phyloP scores from a whole-genome alignment of 2,888 invertebrate species.

The Metacarcinus magister region DNA sequence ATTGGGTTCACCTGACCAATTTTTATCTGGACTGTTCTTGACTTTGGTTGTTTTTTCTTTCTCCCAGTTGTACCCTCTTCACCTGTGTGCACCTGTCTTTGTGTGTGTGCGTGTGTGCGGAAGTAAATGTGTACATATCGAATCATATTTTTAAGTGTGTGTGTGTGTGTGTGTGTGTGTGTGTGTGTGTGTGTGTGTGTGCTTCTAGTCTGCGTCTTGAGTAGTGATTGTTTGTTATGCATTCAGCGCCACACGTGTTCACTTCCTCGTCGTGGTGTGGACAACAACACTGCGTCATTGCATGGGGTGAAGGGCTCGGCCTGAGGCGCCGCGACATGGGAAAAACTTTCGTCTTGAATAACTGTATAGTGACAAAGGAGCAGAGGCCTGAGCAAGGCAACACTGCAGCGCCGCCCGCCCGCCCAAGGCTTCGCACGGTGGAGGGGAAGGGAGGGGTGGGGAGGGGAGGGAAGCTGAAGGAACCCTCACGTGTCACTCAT shows the following conservation, averaged over 20 bases:
- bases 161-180: neutral
- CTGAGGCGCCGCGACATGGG: too few species aligned
- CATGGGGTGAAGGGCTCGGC: neutral
- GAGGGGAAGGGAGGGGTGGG: too few species aligned
- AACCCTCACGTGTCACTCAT: neutral
- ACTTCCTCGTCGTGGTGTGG: neutral
- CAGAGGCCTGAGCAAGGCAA: neutral
- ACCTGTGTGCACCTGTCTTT: neutral
- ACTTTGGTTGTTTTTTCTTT: neutral
- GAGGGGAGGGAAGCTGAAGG: too few species aligned
- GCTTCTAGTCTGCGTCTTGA: neutral
- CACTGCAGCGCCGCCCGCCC: neutral
- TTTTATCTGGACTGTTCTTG: neutral
- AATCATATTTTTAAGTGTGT: neutral
- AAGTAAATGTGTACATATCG: neutral
- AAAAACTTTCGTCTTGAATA: too few species aligned
- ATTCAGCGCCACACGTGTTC: neutral
- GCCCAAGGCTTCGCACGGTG: neutral
- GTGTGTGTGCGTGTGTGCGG: neutral
- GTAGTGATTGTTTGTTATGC: neutral
- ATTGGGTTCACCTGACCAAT: neutral
- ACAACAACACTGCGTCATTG: neutral
- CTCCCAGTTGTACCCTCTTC: neutral
- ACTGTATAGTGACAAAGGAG: too few species aligned
- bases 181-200: neutral